phyloP scores from a whole-genome alignment of 2,888 invertebrate genomes.

The Cacoxenus indagator region DNA sequence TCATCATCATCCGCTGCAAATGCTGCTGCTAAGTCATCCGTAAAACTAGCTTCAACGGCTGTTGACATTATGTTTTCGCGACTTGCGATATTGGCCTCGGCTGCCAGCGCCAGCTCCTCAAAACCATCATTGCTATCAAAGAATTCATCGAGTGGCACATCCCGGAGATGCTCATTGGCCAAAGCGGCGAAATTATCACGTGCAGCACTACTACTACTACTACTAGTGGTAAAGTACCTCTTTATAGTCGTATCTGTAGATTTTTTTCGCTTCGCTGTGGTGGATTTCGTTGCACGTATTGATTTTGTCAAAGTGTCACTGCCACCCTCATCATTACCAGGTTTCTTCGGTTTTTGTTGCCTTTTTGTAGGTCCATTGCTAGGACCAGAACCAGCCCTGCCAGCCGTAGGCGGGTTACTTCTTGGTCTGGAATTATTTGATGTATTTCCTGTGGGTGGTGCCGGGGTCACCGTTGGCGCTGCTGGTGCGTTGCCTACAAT shows the following conservation, averaged over 20 bases:
- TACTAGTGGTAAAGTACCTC: constrained; percentile 44
- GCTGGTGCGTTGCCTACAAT: constrained; percentile 53
- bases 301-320: constrained; percentile 17
- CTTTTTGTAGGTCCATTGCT: not conserved
- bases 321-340: constrained; percentile 10
- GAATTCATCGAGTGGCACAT: constrained; percentile 46
- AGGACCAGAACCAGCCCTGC: not conserved
- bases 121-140: constrained; percentile 65
- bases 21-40: constrained; percentile 52
- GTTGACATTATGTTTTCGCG: not conserved
- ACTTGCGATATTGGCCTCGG: constrained; percentile 28
- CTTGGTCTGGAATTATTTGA: not conserved
- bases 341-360: constrained; percentile 25
- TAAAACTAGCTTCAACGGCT: constrained; percentile 16
- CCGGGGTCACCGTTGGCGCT: not conserved
- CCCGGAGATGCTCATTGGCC: constrained; percentile 19
- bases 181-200: constrained; percentile 8
- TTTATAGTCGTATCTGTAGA: constrained; percentile 34
- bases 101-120: constrained; percentile 54
- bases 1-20: constrained; percentile 59
- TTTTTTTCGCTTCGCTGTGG: constrained; percentile 17
- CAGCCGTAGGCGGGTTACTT: not conserved
- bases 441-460: not conserved
- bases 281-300: constrained; percentile 12
- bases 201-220: constrained; percentile 18